Conservation (phyloP, 2,797 vertebrate genomes). For the Varecia variegata region DNA sequence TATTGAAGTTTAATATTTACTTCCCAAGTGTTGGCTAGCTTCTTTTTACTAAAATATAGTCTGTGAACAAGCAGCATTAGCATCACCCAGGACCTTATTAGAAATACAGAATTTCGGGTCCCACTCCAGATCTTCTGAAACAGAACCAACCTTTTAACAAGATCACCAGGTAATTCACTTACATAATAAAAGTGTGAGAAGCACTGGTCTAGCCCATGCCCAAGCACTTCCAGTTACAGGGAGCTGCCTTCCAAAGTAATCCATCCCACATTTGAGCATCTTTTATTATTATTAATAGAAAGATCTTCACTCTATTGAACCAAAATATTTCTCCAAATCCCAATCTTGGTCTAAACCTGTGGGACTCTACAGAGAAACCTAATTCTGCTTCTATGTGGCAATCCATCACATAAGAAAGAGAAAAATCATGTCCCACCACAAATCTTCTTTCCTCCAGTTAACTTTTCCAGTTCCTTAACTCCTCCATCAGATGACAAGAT, state of each 20-base stretch:
- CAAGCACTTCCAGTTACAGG: background rate
- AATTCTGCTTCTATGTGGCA: background rate
- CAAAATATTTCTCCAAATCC: background rate
- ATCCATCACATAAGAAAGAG: background rate
- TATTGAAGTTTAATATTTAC: background rate
- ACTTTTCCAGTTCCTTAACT: background rate
- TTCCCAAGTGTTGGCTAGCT: background rate
- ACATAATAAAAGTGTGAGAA: background rate
- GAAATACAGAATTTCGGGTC: background rate
- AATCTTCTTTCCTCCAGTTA: background rate
- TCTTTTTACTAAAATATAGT: background rate
- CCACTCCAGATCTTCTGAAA: background rate
- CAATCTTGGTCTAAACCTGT: background rate
- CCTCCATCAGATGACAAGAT: background rate
- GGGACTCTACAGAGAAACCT: background rate
- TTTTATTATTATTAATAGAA: background rate
- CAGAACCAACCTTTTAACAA: background rate
- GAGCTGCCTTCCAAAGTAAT: background rate
- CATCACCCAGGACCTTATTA: background rate
- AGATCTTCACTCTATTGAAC: background rate
- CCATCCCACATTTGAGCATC: background rate
- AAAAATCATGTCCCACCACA: background rate
- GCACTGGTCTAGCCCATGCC: background rate
- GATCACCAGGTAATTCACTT: background rate
- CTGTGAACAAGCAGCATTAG: background rate